A percentile compares a stretch with the other conserved stretches of the same genome.
Evolutionary conservation across 2,888 invertebrate species (phyloP).

Genomic region (Lithophane leautieri): DNA sequence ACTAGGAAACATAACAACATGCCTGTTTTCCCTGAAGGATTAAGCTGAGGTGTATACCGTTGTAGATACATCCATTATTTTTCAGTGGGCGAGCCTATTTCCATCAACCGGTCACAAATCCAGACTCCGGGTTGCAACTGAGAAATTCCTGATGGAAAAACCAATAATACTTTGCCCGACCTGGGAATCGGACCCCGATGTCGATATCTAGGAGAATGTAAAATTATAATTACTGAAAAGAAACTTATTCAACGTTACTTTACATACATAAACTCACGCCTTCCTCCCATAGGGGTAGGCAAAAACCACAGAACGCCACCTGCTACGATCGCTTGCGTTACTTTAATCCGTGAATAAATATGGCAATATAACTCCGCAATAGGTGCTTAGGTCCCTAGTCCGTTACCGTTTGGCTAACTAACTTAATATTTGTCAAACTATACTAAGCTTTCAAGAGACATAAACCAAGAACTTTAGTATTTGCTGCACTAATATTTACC

Average conservation of each 20-base stretch:
- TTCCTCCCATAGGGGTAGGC: neutral
- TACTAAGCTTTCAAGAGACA: slow-evolving; percentile 12
- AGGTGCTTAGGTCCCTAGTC: neutral
- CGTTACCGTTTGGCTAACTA: neutral
- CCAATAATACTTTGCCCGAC: neutral
- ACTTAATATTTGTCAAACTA: slow-evolving; percentile 4
- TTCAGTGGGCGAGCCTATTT: neutral
- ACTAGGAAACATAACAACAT: neutral
- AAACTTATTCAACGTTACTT: neutral
- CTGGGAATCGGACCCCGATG: neutral
- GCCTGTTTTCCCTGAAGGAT: neutral
- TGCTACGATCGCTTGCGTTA: neutral
- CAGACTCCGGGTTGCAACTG: neutral
- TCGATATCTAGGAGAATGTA: neutral
- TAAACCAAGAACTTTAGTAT: neutral
- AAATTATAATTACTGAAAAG: neutral
- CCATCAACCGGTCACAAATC: neutral
- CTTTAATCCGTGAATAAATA: slow-evolving; percentile 4
- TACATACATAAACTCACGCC: neutral
- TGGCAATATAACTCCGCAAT: too few relatives aligned
- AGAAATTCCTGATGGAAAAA: neutral
- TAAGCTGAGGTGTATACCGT: neutral
- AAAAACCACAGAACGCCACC: neutral
- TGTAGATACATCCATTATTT: neutral
- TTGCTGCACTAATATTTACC: neutral